Evolutionary conservation across 2,797 vertebrate species (phyloP).

Genomic region (Steatocranus sp.): DNA sequence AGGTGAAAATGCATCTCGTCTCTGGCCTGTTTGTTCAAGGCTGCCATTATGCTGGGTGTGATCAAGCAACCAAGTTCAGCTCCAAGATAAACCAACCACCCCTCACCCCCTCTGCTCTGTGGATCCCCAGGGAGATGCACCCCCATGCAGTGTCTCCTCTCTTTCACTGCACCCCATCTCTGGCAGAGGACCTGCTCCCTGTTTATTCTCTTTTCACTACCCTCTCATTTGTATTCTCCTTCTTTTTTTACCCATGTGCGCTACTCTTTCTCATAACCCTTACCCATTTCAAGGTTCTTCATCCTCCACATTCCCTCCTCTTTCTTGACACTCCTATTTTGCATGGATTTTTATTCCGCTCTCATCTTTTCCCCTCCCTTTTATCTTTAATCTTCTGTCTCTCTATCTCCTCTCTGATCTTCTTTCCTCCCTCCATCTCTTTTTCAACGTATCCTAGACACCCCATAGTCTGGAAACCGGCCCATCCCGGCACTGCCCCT

Average conservation of each 20-base stretch:
- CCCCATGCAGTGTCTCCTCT: constrained; percentile 43
- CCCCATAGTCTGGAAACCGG: constrained; percentile 69
- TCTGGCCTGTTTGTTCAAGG: constrained; percentile 60
- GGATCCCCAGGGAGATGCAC: constrained; percentile 47
- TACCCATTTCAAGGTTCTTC: not conserved
- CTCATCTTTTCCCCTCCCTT: constrained; percentile 18
- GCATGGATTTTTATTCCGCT: not conserved
- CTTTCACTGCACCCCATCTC: constrained; percentile 36
- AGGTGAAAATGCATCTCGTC: constrained; percentile 59
- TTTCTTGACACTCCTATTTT: constrained; percentile 1
- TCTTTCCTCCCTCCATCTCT: constrained; percentile 50
- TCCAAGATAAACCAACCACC: constrained; percentile 56
- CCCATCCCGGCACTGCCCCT: constrained; percentile 67
- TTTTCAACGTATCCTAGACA: constrained; percentile 67
- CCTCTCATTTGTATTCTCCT: constrained; percentile 29
- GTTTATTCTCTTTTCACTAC: constrained; percentile 50
- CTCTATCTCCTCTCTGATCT: constrained; percentile 51
- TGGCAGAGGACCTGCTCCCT: constrained; percentile 57
- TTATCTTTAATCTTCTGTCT: constrained; percentile 52
- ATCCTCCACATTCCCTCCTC: not conserved
- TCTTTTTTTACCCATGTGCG: constrained; percentile 4
- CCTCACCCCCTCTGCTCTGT: not conserved
- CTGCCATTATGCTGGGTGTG: constrained; percentile 57
- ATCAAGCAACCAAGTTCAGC: constrained; percentile 77
- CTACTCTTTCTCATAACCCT: constrained; percentile 50